phyloP scores from a whole-genome alignment of 1,140 invertebrate genomes.

The Drosophila pseudoananassae region DNA sequence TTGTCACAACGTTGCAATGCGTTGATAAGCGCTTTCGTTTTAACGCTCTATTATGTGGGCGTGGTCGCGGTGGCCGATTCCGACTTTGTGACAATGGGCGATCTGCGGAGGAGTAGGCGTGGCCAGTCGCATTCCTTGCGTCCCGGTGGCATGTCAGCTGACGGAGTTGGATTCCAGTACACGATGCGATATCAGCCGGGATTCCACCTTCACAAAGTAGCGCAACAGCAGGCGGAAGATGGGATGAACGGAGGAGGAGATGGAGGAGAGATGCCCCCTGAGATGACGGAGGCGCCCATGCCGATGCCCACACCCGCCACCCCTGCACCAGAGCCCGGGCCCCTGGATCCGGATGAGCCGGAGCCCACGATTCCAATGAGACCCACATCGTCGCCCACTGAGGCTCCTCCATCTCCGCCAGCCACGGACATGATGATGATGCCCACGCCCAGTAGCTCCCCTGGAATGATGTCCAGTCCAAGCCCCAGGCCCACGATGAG shows the following conservation, averaged over 20 bases:
- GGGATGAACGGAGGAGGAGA: neutral
- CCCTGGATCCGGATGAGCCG: constrained; percentile 55
- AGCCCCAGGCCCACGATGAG: constrained; percentile 41
- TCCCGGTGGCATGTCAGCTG: constrained; percentile 46
- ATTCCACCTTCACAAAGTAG: constrained; percentile 53
- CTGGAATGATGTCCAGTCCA: constrained; percentile 34
- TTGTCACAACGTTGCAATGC: constrained; percentile 68
- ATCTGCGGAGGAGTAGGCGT: constrained; percentile 46
- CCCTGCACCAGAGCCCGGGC: constrained; percentile 41
- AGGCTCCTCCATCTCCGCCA: constrained; percentile 23
- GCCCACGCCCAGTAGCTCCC: constrained; percentile 29
- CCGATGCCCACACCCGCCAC: constrained; percentile 43
- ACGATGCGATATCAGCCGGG: constrained; percentile 68
- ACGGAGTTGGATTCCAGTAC: constrained; percentile 56
- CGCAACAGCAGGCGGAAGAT: constrained; percentile 35
- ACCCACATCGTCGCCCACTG: constrained; percentile 30
- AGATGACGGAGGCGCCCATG: constrained; percentile 17
- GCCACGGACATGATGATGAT: constrained; percentile 50
- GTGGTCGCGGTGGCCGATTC: constrained; percentile 50
- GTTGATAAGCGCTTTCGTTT: constrained; percentile 73
- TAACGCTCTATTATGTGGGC: constrained; percentile 73
- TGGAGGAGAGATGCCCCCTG: neutral
- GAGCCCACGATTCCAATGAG: constrained; percentile 66
- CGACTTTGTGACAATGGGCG: constrained; percentile 68
- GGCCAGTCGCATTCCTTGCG: constrained; percentile 25